Evolutionary conservation across 2,113 vertebrate genomes (phyloP), one percentile per base, ranked within the genome.

Genomic region (Spizaetus ornatus): DNA sequence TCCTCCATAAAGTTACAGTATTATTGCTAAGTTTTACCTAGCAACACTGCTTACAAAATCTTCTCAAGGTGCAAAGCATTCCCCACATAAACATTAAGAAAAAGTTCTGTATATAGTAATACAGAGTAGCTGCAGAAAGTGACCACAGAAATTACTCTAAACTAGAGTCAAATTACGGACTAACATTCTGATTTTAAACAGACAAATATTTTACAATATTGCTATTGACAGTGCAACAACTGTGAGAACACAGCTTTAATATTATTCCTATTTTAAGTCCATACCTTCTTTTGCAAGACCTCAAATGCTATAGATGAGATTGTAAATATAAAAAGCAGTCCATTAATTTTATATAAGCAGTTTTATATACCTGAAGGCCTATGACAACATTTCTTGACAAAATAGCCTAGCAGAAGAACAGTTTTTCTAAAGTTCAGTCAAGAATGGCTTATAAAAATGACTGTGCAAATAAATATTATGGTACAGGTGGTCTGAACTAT

Each of bases 281-380:
- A 73, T 61, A 42, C 29, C 31, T 79, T 97, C 72, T 96, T 98
- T 95, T 96, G 72, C 76, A 97, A 92, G 67, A 47, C 78, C 71
- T 96, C 90, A 84, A 90, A 94, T 38, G 74, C 73, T 90, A 40
- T 71, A 59, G 67, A 62, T 92, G 78, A 96, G 84, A 93, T 34
- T 90, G 82, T 93, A 95, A 97, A 97, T 94, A 96, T 91, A 92
- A 97, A 98, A 97, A 97, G 95, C 95, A 98, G 97, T 82, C 94
- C 93, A 97, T 98, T 98, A 97, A 97, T 96, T 98, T 98, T 97
- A 97, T 93, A 94, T 89, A 97, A 97, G 78, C 87, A 95, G 53
- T 94, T 98, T 97, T 97, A 97, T 97, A 80, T 93, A 97, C 92
- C 93, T 95, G 74, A 92, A 90, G 83, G 89, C 45, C 84, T 97